Percentiles rank a stretch among this genome's conserved stretches.
These are phyloP conservation scores for Leptarthrus brevirostris DNA, from an alignment of 2,888 invertebrate species.

Conservation along the genomic window DNA sequence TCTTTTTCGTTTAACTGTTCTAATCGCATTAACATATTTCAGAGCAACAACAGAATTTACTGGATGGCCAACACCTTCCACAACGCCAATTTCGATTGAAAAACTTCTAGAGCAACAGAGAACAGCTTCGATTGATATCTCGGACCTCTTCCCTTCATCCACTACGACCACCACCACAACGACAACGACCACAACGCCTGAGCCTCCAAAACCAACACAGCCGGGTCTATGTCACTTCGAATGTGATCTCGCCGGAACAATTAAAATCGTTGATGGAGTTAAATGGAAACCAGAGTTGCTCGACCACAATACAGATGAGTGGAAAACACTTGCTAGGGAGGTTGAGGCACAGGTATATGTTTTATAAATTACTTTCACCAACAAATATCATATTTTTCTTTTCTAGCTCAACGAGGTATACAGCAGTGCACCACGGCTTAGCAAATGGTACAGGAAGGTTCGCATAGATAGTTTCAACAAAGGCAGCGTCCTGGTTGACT, in stretches of 20 bases:
- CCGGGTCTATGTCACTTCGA: slow-evolving; percentile 82
- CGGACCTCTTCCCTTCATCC: slow-evolving; percentile 66
- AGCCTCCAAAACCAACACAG: slow-evolving; percentile 77
- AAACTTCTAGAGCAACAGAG: slow-evolving; percentile 78
- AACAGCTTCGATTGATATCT: slow-evolving; percentile 71
- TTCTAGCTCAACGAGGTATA: slow-evolving; percentile 86
- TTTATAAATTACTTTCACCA: background rate
- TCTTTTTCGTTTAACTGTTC: background rate
- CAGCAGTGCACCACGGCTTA: slow-evolving; percentile 77
- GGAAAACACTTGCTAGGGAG: slow-evolving; percentile 84
- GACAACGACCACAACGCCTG: slow-evolving; percentile 76
- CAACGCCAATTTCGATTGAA: slow-evolving; percentile 87
- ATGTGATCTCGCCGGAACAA: slow-evolving; percentile 88
- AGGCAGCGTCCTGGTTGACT: slow-evolving; percentile 90
- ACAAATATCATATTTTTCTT: slow-evolving; percentile 11
- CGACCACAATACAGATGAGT: slow-evolving; percentile 88
- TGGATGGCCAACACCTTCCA: slow-evolving; percentile 90
- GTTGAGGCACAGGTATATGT: slow-evolving; percentile 81
- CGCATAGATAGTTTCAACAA: slow-evolving; percentile 89
- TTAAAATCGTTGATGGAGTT: slow-evolving; percentile 83
- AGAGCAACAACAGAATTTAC: slow-evolving; percentile 90
- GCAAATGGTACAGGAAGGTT: slow-evolving; percentile 86
- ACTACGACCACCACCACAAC: slow-evolving; percentile 72
- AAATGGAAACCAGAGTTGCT: slow-evolving; percentile 87
- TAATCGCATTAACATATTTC: slow-evolving; percentile 44